Evolutionary conservation across 2,113 vertebrate genomes (phyloP).

Genomic region (Elephas maximus): DNA sequence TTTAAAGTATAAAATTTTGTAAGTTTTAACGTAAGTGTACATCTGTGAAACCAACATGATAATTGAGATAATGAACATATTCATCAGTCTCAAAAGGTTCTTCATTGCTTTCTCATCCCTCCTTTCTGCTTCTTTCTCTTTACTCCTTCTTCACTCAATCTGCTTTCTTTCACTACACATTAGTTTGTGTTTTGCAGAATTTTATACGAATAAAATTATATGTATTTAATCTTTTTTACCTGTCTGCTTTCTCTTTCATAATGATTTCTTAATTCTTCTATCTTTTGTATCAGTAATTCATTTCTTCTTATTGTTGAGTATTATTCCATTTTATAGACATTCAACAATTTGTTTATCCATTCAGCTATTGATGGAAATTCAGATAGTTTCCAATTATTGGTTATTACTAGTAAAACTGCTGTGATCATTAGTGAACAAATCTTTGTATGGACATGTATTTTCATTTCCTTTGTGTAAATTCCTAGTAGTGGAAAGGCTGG

Average conservation of each 20-base stretch:
- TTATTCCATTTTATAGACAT: too few species aligned
- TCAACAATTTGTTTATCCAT: not conserved
- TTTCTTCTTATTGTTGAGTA: too few species aligned
- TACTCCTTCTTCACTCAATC: not conserved
- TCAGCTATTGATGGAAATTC: not conserved
- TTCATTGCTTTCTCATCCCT: not conserved
- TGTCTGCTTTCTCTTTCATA: not conserved
- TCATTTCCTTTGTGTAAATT: not conserved
- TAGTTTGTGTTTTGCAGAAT: not conserved
- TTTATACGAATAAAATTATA: not conserved
- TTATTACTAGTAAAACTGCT: not conserved
- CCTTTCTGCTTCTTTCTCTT: not conserved
- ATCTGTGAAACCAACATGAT: not conserved
- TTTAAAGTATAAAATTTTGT: not conserved
- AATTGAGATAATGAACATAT: not conserved
- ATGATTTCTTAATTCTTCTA: not conserved
- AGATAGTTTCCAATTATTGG: not conserved
- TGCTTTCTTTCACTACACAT: not conserved
- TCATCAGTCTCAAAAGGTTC: not conserved
- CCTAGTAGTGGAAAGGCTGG: not conserved
- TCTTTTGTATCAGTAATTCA: not conserved
- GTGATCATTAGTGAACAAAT: not conserved
- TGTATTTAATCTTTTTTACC: not conserved
- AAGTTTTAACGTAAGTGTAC: not conserved
- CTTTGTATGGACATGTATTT: not conserved